Conservation (phyloP, 2,888 invertebrate species). For the Volucella inflata region DNA sequence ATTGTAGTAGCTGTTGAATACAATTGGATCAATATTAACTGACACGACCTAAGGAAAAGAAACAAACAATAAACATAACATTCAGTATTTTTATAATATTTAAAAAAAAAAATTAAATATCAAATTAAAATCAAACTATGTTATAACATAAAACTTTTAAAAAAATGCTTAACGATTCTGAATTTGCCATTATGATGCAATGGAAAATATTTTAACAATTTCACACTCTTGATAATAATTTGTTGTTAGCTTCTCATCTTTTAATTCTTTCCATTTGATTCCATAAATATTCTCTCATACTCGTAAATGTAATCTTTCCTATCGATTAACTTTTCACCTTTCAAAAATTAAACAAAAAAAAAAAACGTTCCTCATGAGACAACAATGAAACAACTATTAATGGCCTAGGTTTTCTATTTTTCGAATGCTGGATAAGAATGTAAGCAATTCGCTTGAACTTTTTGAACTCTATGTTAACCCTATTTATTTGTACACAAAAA, state of each 20-base stretch:
- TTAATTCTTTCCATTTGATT: constrained; percentile 11
- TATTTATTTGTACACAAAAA: too few relatives aligned
- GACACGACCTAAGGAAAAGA: constrained; percentile 88
- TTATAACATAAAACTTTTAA: not conserved
- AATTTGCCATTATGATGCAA: constrained; percentile 17
- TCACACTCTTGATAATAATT: constrained; percentile 22
- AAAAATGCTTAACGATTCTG: constrained; percentile 26
- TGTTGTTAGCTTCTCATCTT: constrained; percentile 6
- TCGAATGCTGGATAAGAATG: not conserved
- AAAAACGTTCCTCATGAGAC: constrained; percentile 21
- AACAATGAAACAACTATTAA: constrained; percentile 7
- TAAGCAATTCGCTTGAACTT: not conserved
- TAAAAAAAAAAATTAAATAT: not conserved
- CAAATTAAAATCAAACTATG: constrained; percentile 8
- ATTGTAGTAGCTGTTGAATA: constrained; percentile 95
- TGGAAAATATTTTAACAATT: constrained; percentile 18
- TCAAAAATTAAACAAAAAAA: constrained; percentile 17
- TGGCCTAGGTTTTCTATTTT: constrained; percentile 23
- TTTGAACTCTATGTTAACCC: too few relatives aligned
- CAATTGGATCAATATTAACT: constrained; percentile 89
- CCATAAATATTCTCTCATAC: constrained; percentile 9
- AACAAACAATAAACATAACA: not conserved
- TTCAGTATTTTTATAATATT: constrained; percentile 1
- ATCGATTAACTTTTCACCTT: constrained; percentile 59
- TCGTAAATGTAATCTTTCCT: constrained; percentile 55